A percentile compares a stretch with the other conserved stretches of the same genome.
phyloP scores from a whole-genome alignment of 2,113 vertebrate species.

The Marmota flaviventris region DNA sequence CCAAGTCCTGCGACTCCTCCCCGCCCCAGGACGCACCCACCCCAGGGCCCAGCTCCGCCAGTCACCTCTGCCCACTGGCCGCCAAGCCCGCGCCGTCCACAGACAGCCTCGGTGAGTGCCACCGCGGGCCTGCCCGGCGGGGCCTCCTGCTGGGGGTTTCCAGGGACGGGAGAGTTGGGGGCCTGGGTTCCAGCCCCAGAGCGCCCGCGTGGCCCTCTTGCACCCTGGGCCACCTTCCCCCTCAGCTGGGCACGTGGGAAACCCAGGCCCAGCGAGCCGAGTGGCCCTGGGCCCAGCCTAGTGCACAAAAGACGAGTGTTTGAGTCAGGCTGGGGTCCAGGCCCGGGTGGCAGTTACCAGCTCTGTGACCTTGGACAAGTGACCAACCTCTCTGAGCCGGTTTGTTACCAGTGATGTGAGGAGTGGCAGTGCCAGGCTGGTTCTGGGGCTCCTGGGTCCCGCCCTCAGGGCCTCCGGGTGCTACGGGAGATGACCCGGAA shows the following conservation, averaged over 20 bases:
- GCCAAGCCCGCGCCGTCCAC: slow-evolving; percentile 87
- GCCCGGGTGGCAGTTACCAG: not conserved
- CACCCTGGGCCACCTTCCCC: not conserved
- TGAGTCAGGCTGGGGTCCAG: not conserved
- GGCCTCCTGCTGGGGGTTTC: not conserved
- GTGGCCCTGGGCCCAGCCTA: not conserved
- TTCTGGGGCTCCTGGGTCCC: not conserved
- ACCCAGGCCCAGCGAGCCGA: not conserved
- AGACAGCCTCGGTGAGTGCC: slow-evolving; percentile 90
- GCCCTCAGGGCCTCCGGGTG: not conserved
- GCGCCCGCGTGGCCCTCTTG: not conserved
- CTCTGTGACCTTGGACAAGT: not conserved
- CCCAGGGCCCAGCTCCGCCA: slow-evolving; percentile 89
- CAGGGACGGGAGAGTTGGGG: too few species aligned
- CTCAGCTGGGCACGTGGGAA: not conserved
- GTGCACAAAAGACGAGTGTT: not conserved
- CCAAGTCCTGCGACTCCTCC: slow-evolving; percentile 91
- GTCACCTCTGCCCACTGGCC: slow-evolving; percentile 89
- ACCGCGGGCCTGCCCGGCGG: fast-evolving
- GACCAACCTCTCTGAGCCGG: not conserved
- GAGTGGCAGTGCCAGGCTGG: not conserved
- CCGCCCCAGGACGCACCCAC: slow-evolving; percentile 89
- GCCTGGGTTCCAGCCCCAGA: not conserved
- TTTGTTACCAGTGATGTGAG: not conserved
- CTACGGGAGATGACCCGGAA: not conserved